These are phyloP conservation scores for Temnothorax rugatulus DNA, from an alignment of 2,888 invertebrate species.

Conservation along the genomic window DNA sequence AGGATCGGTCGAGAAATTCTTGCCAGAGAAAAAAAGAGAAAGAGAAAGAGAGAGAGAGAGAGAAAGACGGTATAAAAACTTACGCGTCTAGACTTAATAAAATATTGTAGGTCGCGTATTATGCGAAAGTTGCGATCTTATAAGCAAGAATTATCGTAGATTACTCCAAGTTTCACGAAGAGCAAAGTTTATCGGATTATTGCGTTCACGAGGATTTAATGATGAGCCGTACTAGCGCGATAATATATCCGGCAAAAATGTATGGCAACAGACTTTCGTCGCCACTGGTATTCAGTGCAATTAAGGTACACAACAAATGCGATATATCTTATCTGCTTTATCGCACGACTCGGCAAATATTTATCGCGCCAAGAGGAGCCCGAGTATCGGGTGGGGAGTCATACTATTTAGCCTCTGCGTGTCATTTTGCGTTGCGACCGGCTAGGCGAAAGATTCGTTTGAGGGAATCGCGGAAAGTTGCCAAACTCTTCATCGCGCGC, in stretches of 20 bases:
- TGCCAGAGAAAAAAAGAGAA: background rate
- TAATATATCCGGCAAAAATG: background rate
- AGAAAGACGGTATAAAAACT: background rate
- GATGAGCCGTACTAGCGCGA: background rate
- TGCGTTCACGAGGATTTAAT: background rate
- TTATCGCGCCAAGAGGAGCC: conserved; percentile 16
- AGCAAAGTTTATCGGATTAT: background rate
- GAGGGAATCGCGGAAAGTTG: background rate
- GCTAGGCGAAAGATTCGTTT: background rate
- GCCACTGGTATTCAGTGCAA: conserved; percentile 5
- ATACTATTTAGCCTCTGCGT: conserved; percentile 6
- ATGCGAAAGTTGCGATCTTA: background rate
- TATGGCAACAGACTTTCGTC: conserved; percentile 1
- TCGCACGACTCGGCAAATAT: conserved; percentile 42
- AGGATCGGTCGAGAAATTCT: conserved; percentile 34
- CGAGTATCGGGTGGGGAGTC: background rate
- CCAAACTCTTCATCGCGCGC: background rate
- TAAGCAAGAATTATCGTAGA: background rate
- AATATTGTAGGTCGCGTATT: background rate
- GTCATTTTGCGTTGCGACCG: conserved; percentile 16
- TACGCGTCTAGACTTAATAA: background rate
- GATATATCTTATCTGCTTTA: conserved; percentile 48
- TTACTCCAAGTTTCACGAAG: background rate
- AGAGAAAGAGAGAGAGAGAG: background rate
- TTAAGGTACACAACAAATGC: conserved; percentile 16